Evolutionary conservation across 2,888 invertebrate genomes (phyloP).

Genomic region (Cataglyphis cursor): DNA sequence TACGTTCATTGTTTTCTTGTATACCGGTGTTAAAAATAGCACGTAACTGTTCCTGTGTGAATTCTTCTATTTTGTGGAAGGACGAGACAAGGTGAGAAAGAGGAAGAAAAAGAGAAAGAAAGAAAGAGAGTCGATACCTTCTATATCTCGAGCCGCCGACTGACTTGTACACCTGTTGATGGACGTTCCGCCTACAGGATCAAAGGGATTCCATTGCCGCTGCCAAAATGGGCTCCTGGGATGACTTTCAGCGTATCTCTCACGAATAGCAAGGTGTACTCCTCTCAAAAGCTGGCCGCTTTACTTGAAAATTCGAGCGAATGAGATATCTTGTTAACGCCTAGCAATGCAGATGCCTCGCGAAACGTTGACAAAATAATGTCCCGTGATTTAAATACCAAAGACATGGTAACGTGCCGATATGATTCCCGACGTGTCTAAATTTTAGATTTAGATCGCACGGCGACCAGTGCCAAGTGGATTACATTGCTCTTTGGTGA

Average conservation of each 20-base stretch:
- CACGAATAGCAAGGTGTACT: slow-evolving; percentile 43
- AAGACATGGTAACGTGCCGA: slow-evolving; percentile 18
- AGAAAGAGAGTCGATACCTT: slow-evolving; percentile 34
- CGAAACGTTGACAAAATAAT: slow-evolving; percentile 41
- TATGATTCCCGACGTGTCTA: slow-evolving; percentile 36
- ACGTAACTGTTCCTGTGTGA: slow-evolving; percentile 48
- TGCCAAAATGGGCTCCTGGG: slow-evolving; percentile 59
- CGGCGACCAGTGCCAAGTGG: slow-evolving; percentile 30
- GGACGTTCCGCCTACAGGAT: slow-evolving; percentile 76
- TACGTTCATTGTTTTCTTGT: slow-evolving; percentile 68
- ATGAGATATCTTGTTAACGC: slow-evolving; percentile 61
- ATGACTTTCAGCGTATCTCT: slow-evolving; percentile 50
- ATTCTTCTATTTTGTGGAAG: slow-evolving; percentile 73
- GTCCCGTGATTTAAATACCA: slow-evolving; percentile 55
- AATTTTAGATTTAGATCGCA: slow-evolving; percentile 41
- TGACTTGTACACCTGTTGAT: slow-evolving; percentile 84
- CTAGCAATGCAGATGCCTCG: slow-evolving; percentile 21
- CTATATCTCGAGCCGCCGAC: slow-evolving; percentile 71
- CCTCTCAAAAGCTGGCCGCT: slow-evolving; percentile 58
- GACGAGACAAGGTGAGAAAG: not conserved
- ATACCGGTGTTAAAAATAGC: slow-evolving; percentile 68
- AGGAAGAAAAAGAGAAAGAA: slow-evolving; percentile 20
- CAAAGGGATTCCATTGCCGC: slow-evolving; percentile 69
- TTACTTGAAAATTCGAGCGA: slow-evolving; percentile 62
- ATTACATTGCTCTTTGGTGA: slow-evolving; percentile 39